These are phyloP conservation scores for Darevskia nairensis DNA, from an alignment of 2,797 vertebrate genomes.

Conservation along the genomic window DNA sequence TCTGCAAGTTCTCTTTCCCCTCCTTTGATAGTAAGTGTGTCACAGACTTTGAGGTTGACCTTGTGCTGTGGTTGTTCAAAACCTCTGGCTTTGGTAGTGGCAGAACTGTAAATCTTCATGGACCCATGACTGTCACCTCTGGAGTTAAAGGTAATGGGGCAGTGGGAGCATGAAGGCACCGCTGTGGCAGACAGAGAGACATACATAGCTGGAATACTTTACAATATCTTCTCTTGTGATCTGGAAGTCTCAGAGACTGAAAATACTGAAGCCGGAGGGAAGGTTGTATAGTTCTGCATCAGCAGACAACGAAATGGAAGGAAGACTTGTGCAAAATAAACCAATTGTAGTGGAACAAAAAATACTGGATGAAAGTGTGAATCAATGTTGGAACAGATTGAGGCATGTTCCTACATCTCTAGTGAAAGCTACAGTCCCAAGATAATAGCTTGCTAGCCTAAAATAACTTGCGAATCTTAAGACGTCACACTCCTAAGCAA, in stretches of 20 bases:
- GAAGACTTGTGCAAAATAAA: neutral
- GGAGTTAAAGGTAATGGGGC: neutral
- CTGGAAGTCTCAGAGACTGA: neutral
- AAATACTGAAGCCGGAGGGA: neutral
- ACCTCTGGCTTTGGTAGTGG: neutral
- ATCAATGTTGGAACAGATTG: no score
- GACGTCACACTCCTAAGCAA: no score
- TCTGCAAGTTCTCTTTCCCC: no score
- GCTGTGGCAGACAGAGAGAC: neutral
- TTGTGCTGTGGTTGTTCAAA: neutral
- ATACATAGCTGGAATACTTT: neutral
- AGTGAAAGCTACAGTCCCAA: no score
- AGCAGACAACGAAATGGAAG: no score
- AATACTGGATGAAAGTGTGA: no score
- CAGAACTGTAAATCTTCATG: neutral
- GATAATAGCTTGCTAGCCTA: no score
- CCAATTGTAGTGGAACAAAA: no score
- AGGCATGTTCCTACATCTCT: no score
- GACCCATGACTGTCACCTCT: neutral
- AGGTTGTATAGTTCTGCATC: neutral
- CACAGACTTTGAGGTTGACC: neutral
- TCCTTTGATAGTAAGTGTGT: no score
- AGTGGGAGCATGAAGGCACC: no score
- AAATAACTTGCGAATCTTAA: no score
- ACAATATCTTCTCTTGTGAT: neutral